Evolutionary conservation across 2,113 vertebrate genomes (phyloP), one percentile per base, ranked within the genome.

Genomic region (Chrysemys picta): DNA sequence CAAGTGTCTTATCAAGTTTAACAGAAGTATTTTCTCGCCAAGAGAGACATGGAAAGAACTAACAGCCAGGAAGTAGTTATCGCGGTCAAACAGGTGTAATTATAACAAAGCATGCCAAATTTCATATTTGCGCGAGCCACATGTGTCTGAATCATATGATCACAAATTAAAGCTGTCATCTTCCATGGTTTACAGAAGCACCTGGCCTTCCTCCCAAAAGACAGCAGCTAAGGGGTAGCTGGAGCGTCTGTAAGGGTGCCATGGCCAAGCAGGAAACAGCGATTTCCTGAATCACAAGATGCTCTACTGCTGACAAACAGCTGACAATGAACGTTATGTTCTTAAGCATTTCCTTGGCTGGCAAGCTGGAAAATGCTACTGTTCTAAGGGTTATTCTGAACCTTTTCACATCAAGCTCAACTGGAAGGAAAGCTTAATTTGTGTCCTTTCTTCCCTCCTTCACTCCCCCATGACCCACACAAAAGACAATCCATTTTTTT

Each of bases 151-250:
- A 16, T 11, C 27, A 16, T 83, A 38, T 12, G 54, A 47, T 5
- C 76, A 65, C 21, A 69, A 85, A 85, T 80, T 79, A 93, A 52
- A 91, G 49, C 57, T 87, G 19, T 19, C 42, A 89, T 85, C 80
- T 94, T 93, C 96, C 91, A 90, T 85, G 88, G 93, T 80, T 89
- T 54, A 76, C 90, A 79, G 52, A 94, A 91, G 16, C 65, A 65
- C 65, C 13, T n/a, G 35, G 14, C 35, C 31, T 69, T n/a, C 14
- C 16, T 69, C 17, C 35, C 65, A 17, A 72, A n/a, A 72, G 29
- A 38, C 19, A 22, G n/a, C n/a, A 72, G 17, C 16, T 38, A 38
- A 72, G 8, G 31, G 69, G 19, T 7, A 38, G 16, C 69, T 72
- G 65, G n/a, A 72, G 65, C 7, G n/a, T 38, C 21, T 22, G 16